Base-by-base conservation (phyloP, 2,113 vertebrate species). In the Leuciscus idus region DNA sequence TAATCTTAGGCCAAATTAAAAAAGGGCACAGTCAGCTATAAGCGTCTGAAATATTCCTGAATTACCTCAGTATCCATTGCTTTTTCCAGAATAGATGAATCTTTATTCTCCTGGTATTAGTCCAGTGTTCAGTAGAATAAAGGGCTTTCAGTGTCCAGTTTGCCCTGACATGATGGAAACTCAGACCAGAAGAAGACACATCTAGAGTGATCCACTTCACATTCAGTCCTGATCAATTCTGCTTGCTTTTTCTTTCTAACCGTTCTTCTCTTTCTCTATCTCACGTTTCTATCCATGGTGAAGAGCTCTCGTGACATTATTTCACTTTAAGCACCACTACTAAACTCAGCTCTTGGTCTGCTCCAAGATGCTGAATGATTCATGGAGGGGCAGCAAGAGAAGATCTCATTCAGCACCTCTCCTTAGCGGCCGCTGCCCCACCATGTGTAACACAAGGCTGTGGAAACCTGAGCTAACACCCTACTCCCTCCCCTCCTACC, bases 361-460 rank as follows among this genome's bases (percentile, higher is more conserved):
- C 88, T 84, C 87, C 57, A 68, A 23, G 84, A 74, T 91, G 87
- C 73, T 95, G 88, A 95, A 94, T 94, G 91, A 92, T 95, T 94
- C 81, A 95, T 94, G 76, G 88, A 85, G 87, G 86, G 86, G 73
- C 90, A 83, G 90, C 88, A 92, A 88, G 89, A 91, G 57, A 87
- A 91, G 91, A 73, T 81, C 85, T 87, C 92, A 88, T 91, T 90
- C 92, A 89, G 87, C 78, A 23, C 86, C 91, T 81, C 88, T 48
- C 86, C 88, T 90, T 85, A 93, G 90, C 87, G 89, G 90, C 82
- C 89, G 88, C 88, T 89, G 87, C 89, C 89, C 86, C 87, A 86
- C 83, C 82, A 86, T 90, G 86, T 93, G 93, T 94, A 94, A 95
- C 84, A 92, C 90, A 93, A 95, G 91, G 92, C 91, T 92, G 90